phyloP scores from a whole-genome alignment of 2,888 invertebrate genomes.

The Athripsodes cinereus region DNA sequence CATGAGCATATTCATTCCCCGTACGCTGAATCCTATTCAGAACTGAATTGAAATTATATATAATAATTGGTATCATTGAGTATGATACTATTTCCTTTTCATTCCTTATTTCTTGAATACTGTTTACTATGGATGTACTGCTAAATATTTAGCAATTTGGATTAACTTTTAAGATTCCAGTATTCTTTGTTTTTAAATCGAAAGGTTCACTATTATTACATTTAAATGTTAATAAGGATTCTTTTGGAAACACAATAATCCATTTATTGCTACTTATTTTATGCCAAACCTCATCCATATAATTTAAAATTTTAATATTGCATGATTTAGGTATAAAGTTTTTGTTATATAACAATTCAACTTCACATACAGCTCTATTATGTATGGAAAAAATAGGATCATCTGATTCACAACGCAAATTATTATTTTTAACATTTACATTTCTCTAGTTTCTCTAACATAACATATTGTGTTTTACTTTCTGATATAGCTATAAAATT shows the following conservation, averaged over 20 bases:
- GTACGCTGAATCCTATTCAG: too few relatives aligned
- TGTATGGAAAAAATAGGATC: background rate
- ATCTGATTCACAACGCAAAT: background rate
- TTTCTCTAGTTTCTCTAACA: background rate
- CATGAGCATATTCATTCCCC: too few relatives aligned
- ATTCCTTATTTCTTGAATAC: too few relatives aligned
- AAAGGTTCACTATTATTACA: background rate
- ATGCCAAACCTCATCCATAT: background rate
- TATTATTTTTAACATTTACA: background rate
- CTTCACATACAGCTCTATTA: background rate
- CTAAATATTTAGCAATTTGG: too few relatives aligned
- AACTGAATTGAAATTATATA: too few relatives aligned
- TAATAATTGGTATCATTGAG: too few relatives aligned
- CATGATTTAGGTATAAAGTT: background rate
- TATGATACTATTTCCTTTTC: too few relatives aligned
- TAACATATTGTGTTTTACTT: background rate
- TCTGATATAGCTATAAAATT: background rate
- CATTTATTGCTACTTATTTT: background rate
- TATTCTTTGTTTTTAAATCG: too few relatives aligned
- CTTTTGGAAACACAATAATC: background rate
- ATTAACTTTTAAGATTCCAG: too few relatives aligned
- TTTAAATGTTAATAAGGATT: background rate
- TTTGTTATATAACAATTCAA: background rate
- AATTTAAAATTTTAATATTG: background rate
- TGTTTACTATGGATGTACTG: too few relatives aligned